These are phyloP conservation scores for Eudasyphora cyanicolor DNA, from an alignment of 2,888 invertebrate species.

Conservation along the genomic window DNA sequence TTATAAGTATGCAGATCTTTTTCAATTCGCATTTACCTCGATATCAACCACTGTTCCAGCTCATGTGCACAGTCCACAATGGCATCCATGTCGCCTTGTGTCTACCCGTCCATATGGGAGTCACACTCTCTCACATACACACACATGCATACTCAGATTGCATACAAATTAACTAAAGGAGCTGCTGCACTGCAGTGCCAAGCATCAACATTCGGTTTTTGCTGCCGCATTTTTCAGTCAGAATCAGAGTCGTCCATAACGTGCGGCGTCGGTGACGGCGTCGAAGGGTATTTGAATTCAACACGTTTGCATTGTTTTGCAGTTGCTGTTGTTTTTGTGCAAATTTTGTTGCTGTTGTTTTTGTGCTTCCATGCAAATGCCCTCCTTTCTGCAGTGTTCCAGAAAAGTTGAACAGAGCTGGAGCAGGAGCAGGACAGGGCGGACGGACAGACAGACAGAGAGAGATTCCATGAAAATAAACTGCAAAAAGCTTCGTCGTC, in stretches of 20 bases:
- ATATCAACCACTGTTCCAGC: too few species aligned
- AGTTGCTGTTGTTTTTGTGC: background rate
- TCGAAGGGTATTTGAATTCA: background rate
- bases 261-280: too few species aligned
- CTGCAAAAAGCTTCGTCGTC: background rate
- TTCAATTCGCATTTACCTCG: too few species aligned
- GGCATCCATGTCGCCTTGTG: background rate
- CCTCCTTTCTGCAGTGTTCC: background rate
- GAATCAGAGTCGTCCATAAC: background rate
- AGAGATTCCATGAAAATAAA: background rate
- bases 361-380: background rate
- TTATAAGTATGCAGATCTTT: too few species aligned
- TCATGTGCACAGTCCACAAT: too few species aligned
- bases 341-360: background rate
- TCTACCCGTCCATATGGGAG: background rate
- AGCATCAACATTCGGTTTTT: background rate
- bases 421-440: background rate
- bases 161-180: background rate
- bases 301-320: background rate
- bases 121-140: background rate
- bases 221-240: background rate
- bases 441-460: background rate
- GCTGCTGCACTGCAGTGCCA: background rate
- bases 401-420: background rate
- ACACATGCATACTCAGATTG: background rate